Evolutionary conservation across 35 echinoderm and acorn worm species (phyloP), one percentile per base, ranked within the genome.

Genomic region (Patiria miniata): DNA sequence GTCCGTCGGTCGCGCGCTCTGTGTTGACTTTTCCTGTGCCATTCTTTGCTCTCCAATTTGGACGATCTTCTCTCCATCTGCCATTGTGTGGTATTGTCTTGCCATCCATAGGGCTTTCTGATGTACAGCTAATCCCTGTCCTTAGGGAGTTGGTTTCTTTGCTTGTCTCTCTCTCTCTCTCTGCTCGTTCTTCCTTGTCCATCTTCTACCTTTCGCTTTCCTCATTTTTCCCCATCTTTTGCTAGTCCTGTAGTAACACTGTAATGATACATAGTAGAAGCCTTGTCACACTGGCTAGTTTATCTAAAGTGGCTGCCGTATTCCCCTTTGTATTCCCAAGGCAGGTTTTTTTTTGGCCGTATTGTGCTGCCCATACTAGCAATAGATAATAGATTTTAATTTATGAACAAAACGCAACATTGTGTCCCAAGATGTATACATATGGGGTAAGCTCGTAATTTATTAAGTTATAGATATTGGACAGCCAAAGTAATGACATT

Each of bases 11-110:
- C n/a, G n/a, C 34, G 65, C 22, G 65, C 19, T 34, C 26, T 73
- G 65, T 73, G 65, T 73, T 73, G 21, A 73, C 65, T 23, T 73
- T 73, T 73, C 65, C 65, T 73, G 65, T 30, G 21, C 65, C 34
- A 26, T 73, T 73, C 65, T 73, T 73, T 73, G 65, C 65, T 73
- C 65, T 32, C 65, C 65, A 73, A 73, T 73, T 73, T 73, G 65
- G 26, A 73, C 65, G 65, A 73, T 73, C 65, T 73, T 73, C 65
- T 23, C 65, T 34, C 65, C 65, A 73, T 73, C 65, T 73, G 65
- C 26, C 65, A 73, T 73, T 73, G 65, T 73, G 26, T 73, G 65
- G 65, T 34, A 73, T 73, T 73, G 65, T 73, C 65, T 73, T 73
- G 26, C 65, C 34, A 34, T 73, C 65, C 65, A 73, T 73, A 26